Conservation (phyloP, 2,888 invertebrate species). For the Bruchidius siliquastri region DNA sequence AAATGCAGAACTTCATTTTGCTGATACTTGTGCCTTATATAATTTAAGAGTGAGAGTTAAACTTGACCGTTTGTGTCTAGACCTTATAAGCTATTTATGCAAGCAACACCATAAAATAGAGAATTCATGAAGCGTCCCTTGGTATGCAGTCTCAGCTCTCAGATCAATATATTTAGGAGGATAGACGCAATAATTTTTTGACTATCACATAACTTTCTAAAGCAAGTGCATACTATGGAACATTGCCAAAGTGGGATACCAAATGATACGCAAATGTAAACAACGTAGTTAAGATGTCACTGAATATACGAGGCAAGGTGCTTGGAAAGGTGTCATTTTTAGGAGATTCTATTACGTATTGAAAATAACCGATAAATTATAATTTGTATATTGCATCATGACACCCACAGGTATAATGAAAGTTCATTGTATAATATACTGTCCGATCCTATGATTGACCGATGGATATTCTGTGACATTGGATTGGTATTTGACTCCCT, state of each 20-base stretch:
- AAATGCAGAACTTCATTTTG: too few relatives aligned
- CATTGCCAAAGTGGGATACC: neutral
- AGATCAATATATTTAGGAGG: neutral
- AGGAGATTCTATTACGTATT: too few relatives aligned
- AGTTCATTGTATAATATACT: too few relatives aligned
- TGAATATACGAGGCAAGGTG: neutral
- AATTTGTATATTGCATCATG: too few relatives aligned
- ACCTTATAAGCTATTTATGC: neutral
- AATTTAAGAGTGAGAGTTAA: neutral
- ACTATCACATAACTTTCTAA: neutral
- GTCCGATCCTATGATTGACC: too few relatives aligned
- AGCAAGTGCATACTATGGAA: neutral
- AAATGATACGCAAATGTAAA: neutral
- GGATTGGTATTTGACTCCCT: too few relatives aligned
- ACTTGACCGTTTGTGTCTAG: neutral
- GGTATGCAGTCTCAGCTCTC: neutral
- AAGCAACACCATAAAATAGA: neutral
- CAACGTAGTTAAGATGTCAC: neutral
- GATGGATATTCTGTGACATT: too few relatives aligned
- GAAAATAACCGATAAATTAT: too few relatives aligned
- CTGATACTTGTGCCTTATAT: neutral
- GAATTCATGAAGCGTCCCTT: neutral
- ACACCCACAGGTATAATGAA: too few relatives aligned
- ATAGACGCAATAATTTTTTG: neutral
- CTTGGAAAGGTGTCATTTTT: neutral